Evolutionary conservation across 2,888 invertebrate species (phyloP).

Genomic region (Epistrophe grossulariae): DNA sequence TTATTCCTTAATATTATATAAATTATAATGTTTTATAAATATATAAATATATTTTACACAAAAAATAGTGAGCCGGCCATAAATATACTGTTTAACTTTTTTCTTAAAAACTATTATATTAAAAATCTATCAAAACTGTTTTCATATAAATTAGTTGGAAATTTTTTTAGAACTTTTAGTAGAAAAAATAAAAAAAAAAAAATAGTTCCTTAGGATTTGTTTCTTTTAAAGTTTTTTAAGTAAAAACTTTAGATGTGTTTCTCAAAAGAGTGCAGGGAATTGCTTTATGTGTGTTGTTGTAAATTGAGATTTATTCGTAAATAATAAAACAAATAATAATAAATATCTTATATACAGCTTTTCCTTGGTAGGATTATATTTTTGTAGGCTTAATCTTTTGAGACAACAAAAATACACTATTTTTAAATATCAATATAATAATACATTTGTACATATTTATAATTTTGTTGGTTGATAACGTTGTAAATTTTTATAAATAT

Average conservation of each 20-base stretch:
- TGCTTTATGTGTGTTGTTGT: slow-evolving; percentile 69
- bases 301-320: slow-evolving; percentile 26
- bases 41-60: slow-evolving; percentile 71
- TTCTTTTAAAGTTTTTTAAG: slow-evolving; percentile 32
- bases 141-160: slow-evolving; percentile 45
- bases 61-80: slow-evolving; percentile 76
- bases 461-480: not conserved
- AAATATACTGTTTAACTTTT: slow-evolving; percentile 68
- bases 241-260: slow-evolving; percentile 45
- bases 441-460: not conserved
- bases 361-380: slow-evolving; percentile 50
- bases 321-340: not conserved
- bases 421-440: slow-evolving; percentile 16
- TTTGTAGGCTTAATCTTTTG: slow-evolving; percentile 50
- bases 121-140: slow-evolving; percentile 56
- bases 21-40: slow-evolving; percentile 71
- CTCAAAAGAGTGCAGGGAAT: slow-evolving; percentile 58
- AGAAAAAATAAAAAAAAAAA: slow-evolving; percentile 27
- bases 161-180: slow-evolving; percentile 51
- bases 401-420: slow-evolving; percentile 28
- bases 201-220: slow-evolving; percentile 68
- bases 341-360: slow-evolving; percentile 31
- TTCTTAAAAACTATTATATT: slow-evolving; percentile 44
- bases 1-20: slow-evolving; percentile 53
- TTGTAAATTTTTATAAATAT: slow-evolving; percentile 48